Evolutionary conservation across 1,140 invertebrate species (phyloP), one percentile per base, ranked within the genome.

Genomic region (Lordiphosa stackelbergi): DNA sequence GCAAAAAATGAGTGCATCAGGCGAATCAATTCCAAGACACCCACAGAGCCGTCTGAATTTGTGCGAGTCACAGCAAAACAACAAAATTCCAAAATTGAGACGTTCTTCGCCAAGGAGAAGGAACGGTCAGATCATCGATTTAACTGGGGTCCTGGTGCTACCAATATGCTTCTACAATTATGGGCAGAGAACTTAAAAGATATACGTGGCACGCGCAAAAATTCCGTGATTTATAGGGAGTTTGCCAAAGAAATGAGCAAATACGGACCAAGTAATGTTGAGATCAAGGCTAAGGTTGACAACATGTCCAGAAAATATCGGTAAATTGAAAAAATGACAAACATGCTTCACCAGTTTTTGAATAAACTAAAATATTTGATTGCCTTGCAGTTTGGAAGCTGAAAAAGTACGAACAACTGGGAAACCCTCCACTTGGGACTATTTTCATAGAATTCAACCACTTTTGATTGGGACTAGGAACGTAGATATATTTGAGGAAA

Each of bases 211-310:
- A 13, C 12, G 1, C 34, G 37, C 10, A 66, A 52, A 16, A 81
- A 78, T 13, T 12, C 56, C 1, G 1, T 31, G 1, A 62, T 79
- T 10, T 57, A 78, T 16, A 62, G 38, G 9, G 41, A 59, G 7
- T 74, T 78, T 55, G 61, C 66, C 40, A 70, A 46, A 57, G 22
- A 24, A 24, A 24, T 78, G 66, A 52, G 13, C 0, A 24, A 47
- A 7, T 78, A 66, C 40, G 75, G 75, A 0, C 51, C 66, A 3
- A 81, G 40, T 8, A 35, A 61, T 8, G 22, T 36, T 1, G 74
- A 78, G 43, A 47, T 78, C 7, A 78, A 81, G 55, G 42, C 40
- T 4, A 78, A 78, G 54, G 74, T 78, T 48, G 70, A 78, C 28
- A 78, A 81, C 9, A 59, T 78, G 70, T 53, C 61, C 3, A 65